Conservation (phyloP, 2,797 vertebrate species). For the Iguana delicatissima region DNA sequence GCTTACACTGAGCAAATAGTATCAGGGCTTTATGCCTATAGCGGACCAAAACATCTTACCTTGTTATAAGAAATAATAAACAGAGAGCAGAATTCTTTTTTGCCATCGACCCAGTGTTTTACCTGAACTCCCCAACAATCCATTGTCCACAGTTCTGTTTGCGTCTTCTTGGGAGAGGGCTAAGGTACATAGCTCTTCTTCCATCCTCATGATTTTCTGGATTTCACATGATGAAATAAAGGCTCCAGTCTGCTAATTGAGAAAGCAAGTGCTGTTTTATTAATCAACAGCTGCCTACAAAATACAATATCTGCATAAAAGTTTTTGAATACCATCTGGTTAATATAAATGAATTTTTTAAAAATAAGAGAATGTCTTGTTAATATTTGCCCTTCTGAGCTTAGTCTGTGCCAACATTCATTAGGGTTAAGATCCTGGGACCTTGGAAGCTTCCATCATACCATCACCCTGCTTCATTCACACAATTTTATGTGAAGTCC, state of each 20-base stretch:
- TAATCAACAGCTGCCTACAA: background rate
- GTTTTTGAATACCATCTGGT: background rate
- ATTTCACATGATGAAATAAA: constrained; percentile 80
- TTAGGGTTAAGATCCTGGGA: background rate
- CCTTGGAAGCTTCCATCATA: background rate
- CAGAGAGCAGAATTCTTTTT: constrained; percentile 23
- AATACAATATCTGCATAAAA: constrained; percentile 1
- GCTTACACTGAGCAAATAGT: background rate
- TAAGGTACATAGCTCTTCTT: constrained; percentile 81
- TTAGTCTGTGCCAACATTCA: background rate
- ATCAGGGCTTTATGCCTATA: background rate
- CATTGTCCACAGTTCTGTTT: constrained; percentile 55
- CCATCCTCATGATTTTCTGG: constrained; percentile 75
- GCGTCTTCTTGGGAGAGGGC: constrained; percentile 69
- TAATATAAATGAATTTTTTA: constrained; percentile 30
- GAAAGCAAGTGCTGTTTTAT: constrained; percentile 44
- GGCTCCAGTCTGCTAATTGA: constrained; percentile 72
- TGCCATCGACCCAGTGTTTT: constrained; percentile 1
- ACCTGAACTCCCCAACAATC: constrained; percentile 71
- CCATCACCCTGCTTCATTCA: background rate
- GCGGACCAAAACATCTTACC: background rate
- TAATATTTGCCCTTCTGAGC: background rate
- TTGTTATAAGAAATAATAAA: background rate
- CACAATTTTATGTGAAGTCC: background rate
- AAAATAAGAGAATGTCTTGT: background rate